These are phyloP conservation scores for Trichogramma evanescens DNA, from an alignment of 2,888 invertebrate species.

Conservation along the genomic window DNA sequence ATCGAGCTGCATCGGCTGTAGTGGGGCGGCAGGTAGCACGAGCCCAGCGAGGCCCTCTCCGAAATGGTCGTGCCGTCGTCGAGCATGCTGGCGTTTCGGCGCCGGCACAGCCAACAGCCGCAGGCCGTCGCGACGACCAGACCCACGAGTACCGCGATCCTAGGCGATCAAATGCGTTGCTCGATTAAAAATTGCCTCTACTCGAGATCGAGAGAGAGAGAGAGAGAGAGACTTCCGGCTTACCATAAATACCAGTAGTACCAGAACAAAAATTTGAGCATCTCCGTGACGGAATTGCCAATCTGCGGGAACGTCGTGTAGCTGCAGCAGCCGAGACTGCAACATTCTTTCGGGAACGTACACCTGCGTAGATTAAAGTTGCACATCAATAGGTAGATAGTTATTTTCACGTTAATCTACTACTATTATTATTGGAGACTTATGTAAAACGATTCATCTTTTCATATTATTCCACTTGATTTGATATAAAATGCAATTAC, in stretches of 20 bases:
- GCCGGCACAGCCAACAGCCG: constrained; percentile 61
- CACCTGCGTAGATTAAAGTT: constrained; percentile 47
- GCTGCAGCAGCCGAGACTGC: constrained; percentile 57
- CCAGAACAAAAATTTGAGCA: constrained; percentile 61
- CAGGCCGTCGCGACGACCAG: constrained; percentile 64
- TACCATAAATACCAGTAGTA: constrained; percentile 64
- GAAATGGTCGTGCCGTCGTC: constrained; percentile 55
- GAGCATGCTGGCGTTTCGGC: constrained; percentile 47
- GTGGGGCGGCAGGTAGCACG: constrained; percentile 75
- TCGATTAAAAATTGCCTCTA: background rate
- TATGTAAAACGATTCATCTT: background rate
- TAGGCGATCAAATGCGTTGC: constrained; percentile 9
- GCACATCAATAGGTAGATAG: background rate
- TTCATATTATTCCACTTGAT: background rate
- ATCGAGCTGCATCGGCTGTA: constrained; percentile 79
- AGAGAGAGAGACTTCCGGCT: background rate
- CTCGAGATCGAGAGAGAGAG: background rate
- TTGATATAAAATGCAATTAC: constrained; percentile 14
- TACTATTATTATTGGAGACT: background rate
- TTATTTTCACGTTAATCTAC: background rate
- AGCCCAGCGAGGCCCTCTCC: constrained; percentile 72
- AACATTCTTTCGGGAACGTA: constrained; percentile 70
- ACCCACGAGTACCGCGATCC: constrained; percentile 57
- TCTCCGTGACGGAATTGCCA: constrained; percentile 50
- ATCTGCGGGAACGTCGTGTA: constrained; percentile 53